Evolutionary conservation across 2,888 invertebrate species (phyloP).

Genomic region (Drosophila eohydei): DNA sequence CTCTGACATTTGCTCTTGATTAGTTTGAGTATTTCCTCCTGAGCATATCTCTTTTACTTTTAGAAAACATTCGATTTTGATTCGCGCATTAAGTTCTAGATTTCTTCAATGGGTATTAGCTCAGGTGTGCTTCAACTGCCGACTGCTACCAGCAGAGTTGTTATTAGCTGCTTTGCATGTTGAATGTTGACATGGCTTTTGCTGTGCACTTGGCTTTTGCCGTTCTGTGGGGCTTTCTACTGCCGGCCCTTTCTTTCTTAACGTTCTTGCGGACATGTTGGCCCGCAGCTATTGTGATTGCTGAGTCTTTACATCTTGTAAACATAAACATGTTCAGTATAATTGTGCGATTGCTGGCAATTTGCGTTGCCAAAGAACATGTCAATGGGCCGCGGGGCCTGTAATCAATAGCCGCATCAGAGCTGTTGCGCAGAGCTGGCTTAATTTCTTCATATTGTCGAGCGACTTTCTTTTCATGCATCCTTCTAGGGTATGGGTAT

Average conservation of each 20-base stretch:
- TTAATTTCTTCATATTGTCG: constrained; percentile 74
- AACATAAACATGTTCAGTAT: constrained; percentile 70
- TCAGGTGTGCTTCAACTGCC: neutral
- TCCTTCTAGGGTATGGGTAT: constrained; percentile 12
- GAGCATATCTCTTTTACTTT: neutral
- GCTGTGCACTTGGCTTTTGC: neutral
- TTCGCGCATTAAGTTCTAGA: neutral
- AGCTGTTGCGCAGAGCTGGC: constrained; percentile 25
- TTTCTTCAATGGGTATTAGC: too few relatives aligned
- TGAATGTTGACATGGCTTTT: constrained; percentile 1
- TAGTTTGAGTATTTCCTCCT: too few relatives aligned
- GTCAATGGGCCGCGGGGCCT: constrained; percentile 63
- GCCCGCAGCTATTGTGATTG: constrained; percentile 72
- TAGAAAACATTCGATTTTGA: neutral
- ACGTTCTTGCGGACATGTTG: constrained; percentile 36
- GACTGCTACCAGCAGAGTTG: neutral
- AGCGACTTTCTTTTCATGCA: constrained; percentile 63
- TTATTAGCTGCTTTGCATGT: neutral
- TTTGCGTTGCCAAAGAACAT: constrained; percentile 67
- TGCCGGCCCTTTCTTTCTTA: too few relatives aligned
- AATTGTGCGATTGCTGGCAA: constrained; percentile 60
- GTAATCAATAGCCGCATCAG: constrained; percentile 52
- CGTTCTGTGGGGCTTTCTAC: constrained; percentile 7
- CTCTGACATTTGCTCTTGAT: too few relatives aligned
- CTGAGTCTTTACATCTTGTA: constrained; percentile 68